Percentiles rank a stretch among this genome's conserved stretches.
Evolutionary conservation across 92 coral and sea anemone species (phyloP).

Genomic region (Palythoa caribaeorum): DNA sequence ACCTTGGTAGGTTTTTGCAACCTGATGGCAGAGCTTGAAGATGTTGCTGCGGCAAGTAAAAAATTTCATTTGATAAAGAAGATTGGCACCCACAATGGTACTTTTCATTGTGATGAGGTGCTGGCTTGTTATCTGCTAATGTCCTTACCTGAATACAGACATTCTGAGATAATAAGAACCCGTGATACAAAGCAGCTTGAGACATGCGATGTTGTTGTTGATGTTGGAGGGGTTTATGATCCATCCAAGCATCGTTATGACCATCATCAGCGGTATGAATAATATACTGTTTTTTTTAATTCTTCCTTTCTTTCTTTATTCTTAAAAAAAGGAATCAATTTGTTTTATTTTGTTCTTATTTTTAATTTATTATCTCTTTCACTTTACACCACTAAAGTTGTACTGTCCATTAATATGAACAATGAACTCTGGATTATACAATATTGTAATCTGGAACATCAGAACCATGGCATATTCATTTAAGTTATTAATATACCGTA

Average conservation of each 20-base stretch:
- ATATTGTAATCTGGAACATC: too few species aligned
- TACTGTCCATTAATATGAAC: too few species aligned
- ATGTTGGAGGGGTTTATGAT: constrained; percentile 95
- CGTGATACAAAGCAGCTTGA: constrained; percentile 82
- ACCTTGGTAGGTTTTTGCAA: not conserved
- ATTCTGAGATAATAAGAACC: constrained; percentile 87
- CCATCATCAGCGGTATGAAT: constrained; percentile 89
- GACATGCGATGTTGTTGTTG: constrained; percentile 92
- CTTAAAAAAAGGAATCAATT: too few species aligned
- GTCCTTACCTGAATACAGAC: constrained; percentile 81
- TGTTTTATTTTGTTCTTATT: too few species aligned
- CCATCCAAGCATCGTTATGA: constrained; percentile 86
- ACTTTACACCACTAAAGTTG: too few species aligned
- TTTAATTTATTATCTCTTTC: too few species aligned
- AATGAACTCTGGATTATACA: too few species aligned
- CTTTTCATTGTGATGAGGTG: constrained; percentile 96
- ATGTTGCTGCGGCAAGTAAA: constrained; percentile 55
- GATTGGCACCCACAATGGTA: constrained; percentile 97
- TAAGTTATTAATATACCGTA: too few species aligned
- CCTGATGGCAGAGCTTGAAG: constrained; percentile 42
- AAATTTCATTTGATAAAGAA: constrained; percentile 54
- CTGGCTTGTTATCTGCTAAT: constrained; percentile 93
- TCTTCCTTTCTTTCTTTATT: not conserved
- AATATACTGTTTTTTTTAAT: not conserved
- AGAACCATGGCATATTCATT: too few species aligned